Evolutionary conservation across 2,797 vertebrate species (phyloP), one percentile per base, ranked within the genome.

Genomic region (Eleutherodactylus coqui): DNA sequence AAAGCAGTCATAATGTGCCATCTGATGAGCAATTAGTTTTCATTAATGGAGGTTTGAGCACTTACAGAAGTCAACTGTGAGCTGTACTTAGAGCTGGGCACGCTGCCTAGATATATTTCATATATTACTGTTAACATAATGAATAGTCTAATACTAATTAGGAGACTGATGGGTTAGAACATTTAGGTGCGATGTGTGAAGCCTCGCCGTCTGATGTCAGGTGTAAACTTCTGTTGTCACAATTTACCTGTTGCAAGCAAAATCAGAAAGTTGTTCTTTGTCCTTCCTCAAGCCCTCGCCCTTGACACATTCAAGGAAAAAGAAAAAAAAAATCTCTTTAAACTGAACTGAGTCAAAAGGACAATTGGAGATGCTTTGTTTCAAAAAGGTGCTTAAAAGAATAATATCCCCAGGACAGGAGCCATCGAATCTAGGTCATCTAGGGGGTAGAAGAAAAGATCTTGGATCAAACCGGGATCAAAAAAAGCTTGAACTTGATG

Each of bases 1-100:
- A 60, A 72, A 87, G 89, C 64, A 88, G 78, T 90, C 88, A 8
- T 86, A 93, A 93, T 90, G 90, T 86, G 93, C 90, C 92, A 93
- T 90, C 89, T 89, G 93, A 95, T 92, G 93, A 93, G 89, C 89
- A 91, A 94, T 94, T 95, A 93, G 91, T 94, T 95, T 92, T 93
- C 91, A 94, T 94, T 94, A 94, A 94, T 92, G 89, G 86, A 90
- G 77, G 89, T 89, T 90, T 88, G 89, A 92, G 91, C 93, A 93
- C 94, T 94, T 93, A 92, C 89, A 89, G 88, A 91, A 92, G 94
- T 94, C 93, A 94, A 92, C 94, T 93, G 90, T 92, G 91, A 85
- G 91, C 92, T 93, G 88, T 92, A 93, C 93, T 93, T 93, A 92
- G 90, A 88, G 80, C 87, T 80, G 90, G 93, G 94, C 93, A 93